Evolutionary conservation across 1,140 invertebrate genomes (phyloP).

Genomic region (Anastrepha ludens): DNA sequence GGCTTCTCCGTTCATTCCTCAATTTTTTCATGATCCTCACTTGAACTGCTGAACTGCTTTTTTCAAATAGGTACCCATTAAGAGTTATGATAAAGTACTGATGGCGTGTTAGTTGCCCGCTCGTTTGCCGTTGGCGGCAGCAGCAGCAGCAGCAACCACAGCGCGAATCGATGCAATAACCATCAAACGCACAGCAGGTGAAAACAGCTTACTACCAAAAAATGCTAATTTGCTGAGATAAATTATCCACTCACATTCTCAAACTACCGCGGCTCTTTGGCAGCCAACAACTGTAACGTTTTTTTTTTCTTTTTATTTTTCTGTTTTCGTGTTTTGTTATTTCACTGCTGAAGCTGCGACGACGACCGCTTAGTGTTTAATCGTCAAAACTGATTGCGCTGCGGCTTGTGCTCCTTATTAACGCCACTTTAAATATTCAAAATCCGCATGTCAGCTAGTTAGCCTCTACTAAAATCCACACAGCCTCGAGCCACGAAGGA

Average conservation of each 20-base stretch:
- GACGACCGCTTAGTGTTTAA: slow-evolving; percentile 22
- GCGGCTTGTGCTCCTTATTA: neutral
- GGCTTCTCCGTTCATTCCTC: neutral
- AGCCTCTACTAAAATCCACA: neutral
- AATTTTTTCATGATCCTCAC: slow-evolving; percentile 20
- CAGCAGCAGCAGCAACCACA: neutral
- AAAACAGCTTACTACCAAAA: slow-evolving; percentile 54
- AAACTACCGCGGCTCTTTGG: neutral
- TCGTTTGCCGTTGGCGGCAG: neutral
- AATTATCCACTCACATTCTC: slow-evolving; percentile 40
- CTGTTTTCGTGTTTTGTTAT: neutral
- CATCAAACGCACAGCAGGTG: slow-evolving; percentile 54
- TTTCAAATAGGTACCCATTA: neutral
- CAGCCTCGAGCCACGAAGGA: neutral
- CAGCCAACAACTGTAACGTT: neutral
- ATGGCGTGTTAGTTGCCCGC: slow-evolving; percentile 11
- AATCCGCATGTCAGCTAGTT: neutral
- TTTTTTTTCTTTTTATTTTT: neutral
- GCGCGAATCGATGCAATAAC: slow-evolving; percentile 2
- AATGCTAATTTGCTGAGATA: slow-evolving; percentile 45
- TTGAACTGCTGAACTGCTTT: neutral
- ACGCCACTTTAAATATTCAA: neutral
- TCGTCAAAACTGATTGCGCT: slow-evolving; percentile 18
- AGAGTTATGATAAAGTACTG: neutral
- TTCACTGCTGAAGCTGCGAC: neutral